Evolutionary conservation across 2,113 vertebrate species (phyloP), one percentile per base, ranked within the genome.

Genomic region (Eolophus roseicapilla): DNA sequence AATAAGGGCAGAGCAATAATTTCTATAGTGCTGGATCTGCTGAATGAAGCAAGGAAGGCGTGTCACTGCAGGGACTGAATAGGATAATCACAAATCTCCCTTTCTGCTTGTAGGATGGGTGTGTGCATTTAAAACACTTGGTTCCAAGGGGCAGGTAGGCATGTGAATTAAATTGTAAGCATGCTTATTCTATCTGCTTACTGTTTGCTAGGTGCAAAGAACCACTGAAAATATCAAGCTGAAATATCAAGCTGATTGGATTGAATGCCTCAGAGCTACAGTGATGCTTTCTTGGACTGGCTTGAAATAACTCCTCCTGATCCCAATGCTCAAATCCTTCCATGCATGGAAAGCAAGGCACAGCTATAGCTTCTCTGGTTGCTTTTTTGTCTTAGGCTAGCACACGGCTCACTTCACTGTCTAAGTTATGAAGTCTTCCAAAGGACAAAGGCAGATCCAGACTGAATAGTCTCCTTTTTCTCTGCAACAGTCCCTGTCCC

Each of bases 1-100:
- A 74, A 31, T 37, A 68, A 77, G 19, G 20, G 33, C 23, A 79
- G 37, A 73, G 13, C 7, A 88, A 4, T 47, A 57, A 86, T 41
- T 92, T 18, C 71, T 62, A 46, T 27, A 57, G 69, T 11, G 33
- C 7, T 86, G 53, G 49, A 69, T 77, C 60, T 89, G 59, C 13
- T 87, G 78, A 89, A 91, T 31, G 53, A 87, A 89, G 60, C 1
- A 20, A 91, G 35, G 8, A 29, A 19, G 7, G 17, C 47, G 19
- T 0, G 0, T 64, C 33, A 43, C 39, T 63, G 67, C 1, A 1
- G 35, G 10, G 15, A 68, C 0, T 60, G 35, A 73, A 60, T 10
- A 37, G 25, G 29, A 39, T 43, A 70, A 67, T 41, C 37, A 77
- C 10, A 65, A 6, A 5, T 41, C 10, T 59, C 19, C 50, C 19